Base-by-base conservation (phyloP, 2,797 vertebrate species). In the Lerista edwardsae region DNA sequence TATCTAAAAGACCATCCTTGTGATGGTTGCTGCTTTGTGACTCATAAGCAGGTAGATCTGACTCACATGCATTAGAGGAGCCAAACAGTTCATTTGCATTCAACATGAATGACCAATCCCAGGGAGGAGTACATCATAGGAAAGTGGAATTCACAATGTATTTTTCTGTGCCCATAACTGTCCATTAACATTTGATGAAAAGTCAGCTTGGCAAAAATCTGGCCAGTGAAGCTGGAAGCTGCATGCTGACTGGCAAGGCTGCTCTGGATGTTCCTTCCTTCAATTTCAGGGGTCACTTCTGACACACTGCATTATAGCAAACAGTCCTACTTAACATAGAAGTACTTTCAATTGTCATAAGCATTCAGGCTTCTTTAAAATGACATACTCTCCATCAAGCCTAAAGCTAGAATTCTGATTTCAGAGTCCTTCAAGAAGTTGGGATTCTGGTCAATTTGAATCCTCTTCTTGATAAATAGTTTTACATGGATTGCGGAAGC, bases 291-390 rank as follows among this genome's bases (percentile, higher is more conserved):
- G 91, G 91, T 92, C 93, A 92, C 85, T 74, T 44, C 91, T 93
- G 92, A 92, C 90, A 92, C 31, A 72, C 12, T 82, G 79, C 83
- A 88, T 92, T 92, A 92, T 75, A 85, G 91, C 89, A 74, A 91
- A 90, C 77, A 87, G 90, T 72, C 80, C 85, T 87, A 87, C 86
- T 93, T 93, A 91, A 83, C 21, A 84, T 73, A 86, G 84, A 89
- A 86, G 88, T 90, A 83, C 90, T 94, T 92, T 86, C 89, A 93
- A 86, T 93, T 91, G 92, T 94, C 94, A 92, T 59, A 86, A 92
- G 88, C 90, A 81, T 78, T 92, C 90, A 91, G 87, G 74, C 88
- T 94, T 93, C 93, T 94, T 94, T 91, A 90, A 92, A 89, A 83
- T 93, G 94, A 93, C 93, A 92, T 90, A 68, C 81, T 86, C 84